Evolutionary conservation across 2,113 vertebrate genomes (phyloP).

Genomic region (Empidonax alnorum): DNA sequence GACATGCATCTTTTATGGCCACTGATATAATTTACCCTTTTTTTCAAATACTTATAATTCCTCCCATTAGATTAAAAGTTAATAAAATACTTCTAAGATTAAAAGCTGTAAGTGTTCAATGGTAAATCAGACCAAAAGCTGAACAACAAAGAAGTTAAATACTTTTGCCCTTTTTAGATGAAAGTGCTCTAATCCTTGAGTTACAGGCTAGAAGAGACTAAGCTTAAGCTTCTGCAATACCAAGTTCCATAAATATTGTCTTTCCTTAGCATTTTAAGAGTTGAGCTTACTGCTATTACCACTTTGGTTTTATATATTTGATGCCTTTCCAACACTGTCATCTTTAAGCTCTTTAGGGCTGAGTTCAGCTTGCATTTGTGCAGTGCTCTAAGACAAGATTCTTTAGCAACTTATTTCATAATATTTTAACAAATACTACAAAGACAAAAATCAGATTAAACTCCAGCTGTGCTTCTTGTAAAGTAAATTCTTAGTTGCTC

Average conservation of each 20-base stretch:
- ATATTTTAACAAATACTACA: neutral
- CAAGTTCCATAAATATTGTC: neutral
- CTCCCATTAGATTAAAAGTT: neutral
- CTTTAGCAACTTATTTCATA: neutral
- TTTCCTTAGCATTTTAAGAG: neutral
- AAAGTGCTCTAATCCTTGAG: neutral
- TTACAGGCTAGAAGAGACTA: neutral
- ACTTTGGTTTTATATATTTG: neutral
- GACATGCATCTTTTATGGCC: neutral
- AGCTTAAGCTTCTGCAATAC: neutral
- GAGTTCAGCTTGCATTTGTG: neutral
- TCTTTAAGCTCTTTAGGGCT: neutral
- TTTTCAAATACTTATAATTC: neutral
- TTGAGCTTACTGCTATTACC: neutral
- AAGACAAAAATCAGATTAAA: neutral
- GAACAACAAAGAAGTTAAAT: neutral
- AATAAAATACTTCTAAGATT: neutral
- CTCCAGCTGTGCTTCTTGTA: neutral
- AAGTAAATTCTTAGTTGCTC: neutral
- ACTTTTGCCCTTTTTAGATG: neutral
- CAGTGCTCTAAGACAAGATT: neutral
- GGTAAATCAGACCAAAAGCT: neutral
- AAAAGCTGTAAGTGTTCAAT: neutral
- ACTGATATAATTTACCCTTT: neutral
- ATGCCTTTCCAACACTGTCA: neutral